Percentiles rank a stretch among this genome's conserved stretches.
These are phyloP conservation scores for Thalassaphorura encarpata DNA, from an alignment of 1,140 invertebrate genomes.

Conservation along the genomic window DNA sequence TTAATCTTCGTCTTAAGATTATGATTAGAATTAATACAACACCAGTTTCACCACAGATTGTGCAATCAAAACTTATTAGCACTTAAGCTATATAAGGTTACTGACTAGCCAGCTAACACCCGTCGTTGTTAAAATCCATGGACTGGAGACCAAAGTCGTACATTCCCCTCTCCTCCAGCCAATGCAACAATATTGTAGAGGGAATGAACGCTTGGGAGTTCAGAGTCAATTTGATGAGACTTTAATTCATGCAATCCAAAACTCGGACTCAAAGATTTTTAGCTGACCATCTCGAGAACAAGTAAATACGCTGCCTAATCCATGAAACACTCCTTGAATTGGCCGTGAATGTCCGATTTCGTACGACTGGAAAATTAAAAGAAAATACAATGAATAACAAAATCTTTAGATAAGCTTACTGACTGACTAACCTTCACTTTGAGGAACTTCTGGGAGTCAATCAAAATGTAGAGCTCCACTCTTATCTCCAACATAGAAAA, in stretches of 20 bases:
- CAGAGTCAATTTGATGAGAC: constrained; percentile 11
- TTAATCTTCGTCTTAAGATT: too few relatives aligned
- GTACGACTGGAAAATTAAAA: neutral
- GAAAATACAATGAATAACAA: neutral
- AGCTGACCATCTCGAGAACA: constrained; percentile 20
- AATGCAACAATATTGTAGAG: constrained; percentile 22
- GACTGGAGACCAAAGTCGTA: constrained; percentile 18
- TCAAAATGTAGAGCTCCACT: constrained; percentile 19
- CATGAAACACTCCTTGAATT: constrained; percentile 26
- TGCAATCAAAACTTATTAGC: too few relatives aligned
- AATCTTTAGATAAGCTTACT: constrained; percentile 1
- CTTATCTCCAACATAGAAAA: constrained; percentile 29
- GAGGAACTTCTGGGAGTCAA: constrained; percentile 18
- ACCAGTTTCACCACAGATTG: too few relatives aligned
- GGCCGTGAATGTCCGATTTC: constrained; percentile 7
- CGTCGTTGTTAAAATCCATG: too few relatives aligned
- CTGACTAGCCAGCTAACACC: too few relatives aligned
- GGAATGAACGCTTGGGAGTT: constrained; percentile 24
- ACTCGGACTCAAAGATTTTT: constrained; percentile 17
- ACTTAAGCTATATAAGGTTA: too few relatives aligned
- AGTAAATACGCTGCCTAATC: constrained; percentile 17
- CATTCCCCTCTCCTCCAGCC: constrained; percentile 16
- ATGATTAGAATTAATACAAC: too few relatives aligned
- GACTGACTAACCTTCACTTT: constrained; percentile 14
- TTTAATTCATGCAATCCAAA: constrained; percentile 8